Evolutionary conservation across 2,888 invertebrate genomes (phyloP).

Genomic region (Auanema sp.): DNA sequence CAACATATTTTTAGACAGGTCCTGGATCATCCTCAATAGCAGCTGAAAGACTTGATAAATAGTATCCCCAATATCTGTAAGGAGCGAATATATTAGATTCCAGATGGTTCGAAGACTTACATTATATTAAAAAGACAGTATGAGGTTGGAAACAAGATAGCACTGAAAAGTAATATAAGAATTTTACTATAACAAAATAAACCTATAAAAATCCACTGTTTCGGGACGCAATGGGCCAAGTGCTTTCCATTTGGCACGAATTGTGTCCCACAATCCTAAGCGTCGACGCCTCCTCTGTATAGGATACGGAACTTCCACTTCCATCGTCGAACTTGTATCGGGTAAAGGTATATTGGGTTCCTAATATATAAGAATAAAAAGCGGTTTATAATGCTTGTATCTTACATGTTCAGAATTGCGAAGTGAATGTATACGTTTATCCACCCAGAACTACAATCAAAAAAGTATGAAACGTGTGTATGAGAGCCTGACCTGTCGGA

Average conservation of each 20-base stretch:
- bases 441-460: conserved; percentile 58
- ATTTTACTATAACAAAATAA: neutral
- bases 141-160: conserved; percentile 61
- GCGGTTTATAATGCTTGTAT: no score
- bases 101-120: conserved; percentile 28
- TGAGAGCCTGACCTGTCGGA: conserved; percentile 45
- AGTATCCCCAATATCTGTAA: conserved; percentile 61
- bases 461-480: neutral
- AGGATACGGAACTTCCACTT: no score
- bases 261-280: neutral
- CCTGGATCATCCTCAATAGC: conserved; percentile 14
- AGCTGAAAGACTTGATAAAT: conserved; percentile 55
- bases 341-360: no score
- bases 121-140: conserved; percentile 62
- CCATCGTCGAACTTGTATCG: no score
- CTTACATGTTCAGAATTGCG: neutral
- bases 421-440: conserved; percentile 49
- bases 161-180: conserved; percentile 38
- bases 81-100: neutral
- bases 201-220: conserved; percentile 62
- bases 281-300: no score
- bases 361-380: neutral
- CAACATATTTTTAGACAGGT: no score
- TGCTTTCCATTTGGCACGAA: conserved; percentile 33
- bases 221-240: conserved; percentile 50